Conservation (phyloP, 2,888 invertebrate species). For the Caenorhabditis sulstoni region DNA sequence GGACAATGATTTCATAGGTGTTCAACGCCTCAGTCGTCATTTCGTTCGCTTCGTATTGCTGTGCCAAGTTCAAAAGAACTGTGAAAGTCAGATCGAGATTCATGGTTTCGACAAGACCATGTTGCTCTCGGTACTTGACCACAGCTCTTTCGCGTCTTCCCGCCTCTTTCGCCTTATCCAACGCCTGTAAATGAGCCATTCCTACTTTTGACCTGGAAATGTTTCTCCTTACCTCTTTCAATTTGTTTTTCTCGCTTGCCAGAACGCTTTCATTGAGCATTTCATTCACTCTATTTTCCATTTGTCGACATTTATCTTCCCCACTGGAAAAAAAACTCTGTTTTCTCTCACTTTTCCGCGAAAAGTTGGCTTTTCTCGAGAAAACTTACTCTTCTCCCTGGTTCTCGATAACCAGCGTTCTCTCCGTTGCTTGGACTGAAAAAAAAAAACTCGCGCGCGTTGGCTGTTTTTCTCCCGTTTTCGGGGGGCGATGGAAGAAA, state of each 20-base stretch:
- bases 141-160: conserved; percentile 92
- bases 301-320: conserved; percentile 91
- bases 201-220: not conserved
- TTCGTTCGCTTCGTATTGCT: conserved; percentile 93
- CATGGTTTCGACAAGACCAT: conserved; percentile 90
- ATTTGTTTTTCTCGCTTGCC: conserved; percentile 84
- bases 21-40: conserved; percentile 96
- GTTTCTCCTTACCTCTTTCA: conserved; percentile 51
- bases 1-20: conserved; percentile 93
- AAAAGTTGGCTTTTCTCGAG: conserved; percentile 41
- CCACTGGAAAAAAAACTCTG: conserved; percentile 84
- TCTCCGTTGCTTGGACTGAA: conserved; percentile 65
- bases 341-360: conserved; percentile 72
- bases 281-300: conserved; percentile 91
- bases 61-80: conserved; percentile 95
- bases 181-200: conserved; percentile 82
- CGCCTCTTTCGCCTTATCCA: conserved; percentile 96
- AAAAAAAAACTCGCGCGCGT: conserved; percentile 19
- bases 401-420: conserved; percentile 19
- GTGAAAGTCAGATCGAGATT: conserved; percentile 96
- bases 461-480: conserved; percentile 1
- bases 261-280: conserved; percentile 93
- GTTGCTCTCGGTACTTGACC: conserved; percentile 92
- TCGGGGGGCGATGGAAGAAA: not conserved
- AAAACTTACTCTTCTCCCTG: conserved; percentile 25